phyloP scores from a whole-genome alignment of 2,888 invertebrate genomes.

The Meteorus colon region DNA sequence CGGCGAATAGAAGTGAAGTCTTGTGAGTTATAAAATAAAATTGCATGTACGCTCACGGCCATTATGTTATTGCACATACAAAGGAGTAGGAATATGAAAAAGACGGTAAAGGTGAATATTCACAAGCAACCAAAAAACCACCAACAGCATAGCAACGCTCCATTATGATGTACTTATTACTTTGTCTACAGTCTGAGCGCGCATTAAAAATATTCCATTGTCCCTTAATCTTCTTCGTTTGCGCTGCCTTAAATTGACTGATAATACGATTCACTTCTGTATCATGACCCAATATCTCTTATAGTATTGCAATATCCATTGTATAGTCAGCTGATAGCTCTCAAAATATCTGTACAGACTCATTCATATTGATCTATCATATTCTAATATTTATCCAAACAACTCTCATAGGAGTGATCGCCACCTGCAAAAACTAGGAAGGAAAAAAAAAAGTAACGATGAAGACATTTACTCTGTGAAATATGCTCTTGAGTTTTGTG shows the following conservation, averaged over 20 bases:
- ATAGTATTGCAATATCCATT: not conserved
- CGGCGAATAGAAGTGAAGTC: not conserved
- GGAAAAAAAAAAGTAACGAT: not conserved
- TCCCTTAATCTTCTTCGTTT: not conserved
- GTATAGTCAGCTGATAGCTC: too few relatives aligned
- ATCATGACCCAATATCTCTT: not conserved
- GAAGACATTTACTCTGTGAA: not conserved
- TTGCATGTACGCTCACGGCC: not conserved
- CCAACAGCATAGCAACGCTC: not conserved
- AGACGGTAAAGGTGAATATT: not conserved
- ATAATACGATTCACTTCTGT: not conserved
- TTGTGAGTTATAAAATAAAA: slow-evolving; percentile 15
- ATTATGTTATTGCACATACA: slow-evolving; percentile 10
- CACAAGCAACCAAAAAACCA: not conserved
- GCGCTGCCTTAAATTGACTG: not conserved
- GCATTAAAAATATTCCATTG: not conserved
- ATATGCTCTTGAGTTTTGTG: not conserved
- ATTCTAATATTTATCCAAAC: not conserved
- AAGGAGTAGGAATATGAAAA: not conserved
- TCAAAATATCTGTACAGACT: not conserved
- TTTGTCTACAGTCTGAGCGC: not conserved
- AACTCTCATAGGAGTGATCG: not conserved
- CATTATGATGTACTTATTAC: not conserved
- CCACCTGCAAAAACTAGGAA: not conserved
- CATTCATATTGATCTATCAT: not conserved